Evolutionary conservation across 2,113 vertebrate species (phyloP).

Genomic region (Halichoerus grypus): DNA sequence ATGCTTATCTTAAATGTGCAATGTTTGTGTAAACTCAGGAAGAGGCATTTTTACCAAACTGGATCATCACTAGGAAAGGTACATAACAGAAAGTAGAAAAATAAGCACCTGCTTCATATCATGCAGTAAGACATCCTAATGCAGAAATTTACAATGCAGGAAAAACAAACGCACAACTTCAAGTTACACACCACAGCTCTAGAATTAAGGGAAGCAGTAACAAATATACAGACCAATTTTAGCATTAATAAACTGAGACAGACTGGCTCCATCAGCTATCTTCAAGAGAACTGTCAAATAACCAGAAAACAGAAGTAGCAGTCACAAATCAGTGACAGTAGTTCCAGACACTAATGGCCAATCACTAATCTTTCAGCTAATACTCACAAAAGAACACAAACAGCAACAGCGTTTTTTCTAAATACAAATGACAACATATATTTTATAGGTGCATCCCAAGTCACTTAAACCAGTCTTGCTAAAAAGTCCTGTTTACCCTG

Average conservation of each 20-base stretch:
- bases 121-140: background rate
- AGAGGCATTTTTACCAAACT: constrained; percentile 27
- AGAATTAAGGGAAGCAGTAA: background rate
- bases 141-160: background rate
- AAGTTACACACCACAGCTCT: background rate
- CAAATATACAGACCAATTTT: background rate
- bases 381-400: background rate
- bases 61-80: background rate
- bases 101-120: constrained; percentile 6
- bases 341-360: background rate
- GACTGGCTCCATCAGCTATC: background rate
- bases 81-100: background rate
- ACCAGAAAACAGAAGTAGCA: background rate
- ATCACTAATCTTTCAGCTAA: background rate
- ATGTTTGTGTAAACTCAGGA: constrained; percentile 47
- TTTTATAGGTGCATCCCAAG: background rate
- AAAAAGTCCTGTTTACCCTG: background rate
- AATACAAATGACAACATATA: constrained; percentile 38
- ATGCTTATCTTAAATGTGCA: background rate
- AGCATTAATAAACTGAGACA: background rate
- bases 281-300: background rate
- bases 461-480: background rate
- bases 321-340: background rate
- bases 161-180: constrained; percentile 32
- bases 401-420: background rate